Evolutionary conservation across 2,113 vertebrate species (phyloP).

Genomic region (Pitta sordida): DNA sequence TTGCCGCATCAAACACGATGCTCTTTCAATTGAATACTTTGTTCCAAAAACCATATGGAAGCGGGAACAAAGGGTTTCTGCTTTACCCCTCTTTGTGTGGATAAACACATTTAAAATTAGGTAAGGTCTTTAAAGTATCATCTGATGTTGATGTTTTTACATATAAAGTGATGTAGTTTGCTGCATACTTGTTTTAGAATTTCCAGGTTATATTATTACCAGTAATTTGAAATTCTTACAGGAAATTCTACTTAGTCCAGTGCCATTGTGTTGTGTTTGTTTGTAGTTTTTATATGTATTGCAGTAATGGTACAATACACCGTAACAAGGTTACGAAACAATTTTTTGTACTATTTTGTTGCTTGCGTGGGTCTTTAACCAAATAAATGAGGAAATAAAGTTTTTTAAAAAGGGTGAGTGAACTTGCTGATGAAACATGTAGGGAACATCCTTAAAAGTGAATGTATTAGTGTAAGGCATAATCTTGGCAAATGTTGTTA

Average conservation of each 20-base stretch:
- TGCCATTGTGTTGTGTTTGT: background rate
- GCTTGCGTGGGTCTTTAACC: background rate
- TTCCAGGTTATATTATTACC: background rate
- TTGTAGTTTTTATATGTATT: background rate
- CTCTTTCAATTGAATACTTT: conserved; percentile 79
- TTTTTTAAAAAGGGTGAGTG: background rate
- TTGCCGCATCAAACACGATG: conserved; percentile 83
- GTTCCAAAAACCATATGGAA: conserved; percentile 79
- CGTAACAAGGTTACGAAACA: background rate
- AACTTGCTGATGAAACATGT: background rate
- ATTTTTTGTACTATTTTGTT: background rate
- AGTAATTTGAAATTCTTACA: background rate
- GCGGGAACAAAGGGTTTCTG: conserved; percentile 78
- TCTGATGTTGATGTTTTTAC: background rate
- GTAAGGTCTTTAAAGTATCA: conserved; percentile 57
- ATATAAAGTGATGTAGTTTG: background rate
- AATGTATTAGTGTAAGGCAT: background rate
- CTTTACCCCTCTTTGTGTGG: conserved; percentile 83
- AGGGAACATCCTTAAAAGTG: background rate
- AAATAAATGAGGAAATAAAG: background rate
- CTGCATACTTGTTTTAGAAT: background rate
- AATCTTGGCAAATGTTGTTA: background rate
- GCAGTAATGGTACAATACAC: background rate
- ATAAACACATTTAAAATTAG: conserved; percentile 84
- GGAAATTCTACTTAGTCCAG: background rate